Percentiles rank a stretch among this genome's conserved stretches.
Conservation (phyloP, 1,140 invertebrate species). For the Whitmania pigra region DNA sequence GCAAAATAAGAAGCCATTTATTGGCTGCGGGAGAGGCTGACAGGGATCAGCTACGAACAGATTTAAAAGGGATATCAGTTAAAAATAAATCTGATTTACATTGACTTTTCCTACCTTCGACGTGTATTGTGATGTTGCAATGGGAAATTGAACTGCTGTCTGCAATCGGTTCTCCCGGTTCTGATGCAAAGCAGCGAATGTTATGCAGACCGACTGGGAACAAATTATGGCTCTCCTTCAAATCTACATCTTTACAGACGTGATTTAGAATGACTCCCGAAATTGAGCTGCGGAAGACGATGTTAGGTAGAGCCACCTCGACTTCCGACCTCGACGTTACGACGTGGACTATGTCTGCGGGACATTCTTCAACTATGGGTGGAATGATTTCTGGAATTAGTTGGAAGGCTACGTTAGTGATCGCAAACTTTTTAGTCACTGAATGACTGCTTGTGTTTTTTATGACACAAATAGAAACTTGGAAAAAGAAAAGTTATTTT, state of each 20-base stretch:
- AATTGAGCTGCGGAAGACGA: neutral
- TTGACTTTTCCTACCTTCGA: neutral
- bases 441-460: no score
- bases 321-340: neutral
- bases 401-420: no score
- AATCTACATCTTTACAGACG: neutral
- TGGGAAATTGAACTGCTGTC: neutral
- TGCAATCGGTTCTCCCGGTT: neutral
- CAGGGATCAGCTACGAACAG: neutral
- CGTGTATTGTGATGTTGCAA: neutral
- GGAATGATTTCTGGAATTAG: slow-evolving; percentile 10
- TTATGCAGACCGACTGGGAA: neutral
- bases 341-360: neutral
- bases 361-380: neutral
- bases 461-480: no score
- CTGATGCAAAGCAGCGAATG: neutral
- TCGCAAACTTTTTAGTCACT: no score
- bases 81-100: neutral
- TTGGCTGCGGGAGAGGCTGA: neutral
- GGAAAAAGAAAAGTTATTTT: no score
- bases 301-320: neutral
- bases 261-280: slow-evolving; percentile 1
- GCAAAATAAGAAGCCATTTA: slow-evolving; percentile 1
- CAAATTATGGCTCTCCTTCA: neutral
- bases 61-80: no score